These are phyloP conservation scores for Orchestes rusci DNA, from an alignment of 2,888 invertebrate genomes.

Conservation along the genomic window DNA sequence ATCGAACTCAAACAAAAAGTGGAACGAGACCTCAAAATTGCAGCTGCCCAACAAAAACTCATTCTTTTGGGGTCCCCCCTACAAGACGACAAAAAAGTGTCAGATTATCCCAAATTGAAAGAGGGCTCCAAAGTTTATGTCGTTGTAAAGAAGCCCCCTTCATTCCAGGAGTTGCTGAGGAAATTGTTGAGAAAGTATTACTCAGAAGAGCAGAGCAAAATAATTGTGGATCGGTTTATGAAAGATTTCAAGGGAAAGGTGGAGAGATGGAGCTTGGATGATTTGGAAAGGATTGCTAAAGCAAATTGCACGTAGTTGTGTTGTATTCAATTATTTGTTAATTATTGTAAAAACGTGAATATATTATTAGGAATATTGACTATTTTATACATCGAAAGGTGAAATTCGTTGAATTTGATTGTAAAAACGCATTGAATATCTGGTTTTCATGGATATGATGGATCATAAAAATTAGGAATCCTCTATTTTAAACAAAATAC, in stretches of 20 bases:
- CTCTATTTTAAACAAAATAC: too few species aligned
- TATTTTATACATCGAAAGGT: too few species aligned
- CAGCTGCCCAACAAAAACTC: constrained; percentile 62
- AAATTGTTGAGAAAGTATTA: constrained; percentile 56
- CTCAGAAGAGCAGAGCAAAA: constrained; percentile 57
- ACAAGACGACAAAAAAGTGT: constrained; percentile 61
- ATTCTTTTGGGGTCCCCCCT: constrained; percentile 64
- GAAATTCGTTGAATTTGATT: too few species aligned
- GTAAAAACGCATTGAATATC: too few species aligned
- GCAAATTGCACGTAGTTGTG: too few species aligned
- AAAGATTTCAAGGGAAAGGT: constrained; percentile 44
- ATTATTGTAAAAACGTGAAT: too few species aligned
- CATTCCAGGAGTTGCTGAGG: constrained; percentile 51
- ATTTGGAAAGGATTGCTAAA: constrained; percentile 43
- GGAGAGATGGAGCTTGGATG: constrained; percentile 41
- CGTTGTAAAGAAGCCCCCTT: constrained; percentile 60
- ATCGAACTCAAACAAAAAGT: constrained; percentile 63
- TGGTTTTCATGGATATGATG: too few species aligned
- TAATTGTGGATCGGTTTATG: constrained; percentile 53
- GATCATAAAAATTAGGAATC: too few species aligned
- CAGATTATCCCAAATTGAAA: constrained; percentile 63
- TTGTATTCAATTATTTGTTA: too few species aligned
- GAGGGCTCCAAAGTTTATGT: constrained; percentile 69
- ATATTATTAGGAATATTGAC: too few species aligned
- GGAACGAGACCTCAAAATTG: constrained; percentile 56